Base-by-base conservation (phyloP, 2,797 vertebrate species). In the Lates japonicus region DNA sequence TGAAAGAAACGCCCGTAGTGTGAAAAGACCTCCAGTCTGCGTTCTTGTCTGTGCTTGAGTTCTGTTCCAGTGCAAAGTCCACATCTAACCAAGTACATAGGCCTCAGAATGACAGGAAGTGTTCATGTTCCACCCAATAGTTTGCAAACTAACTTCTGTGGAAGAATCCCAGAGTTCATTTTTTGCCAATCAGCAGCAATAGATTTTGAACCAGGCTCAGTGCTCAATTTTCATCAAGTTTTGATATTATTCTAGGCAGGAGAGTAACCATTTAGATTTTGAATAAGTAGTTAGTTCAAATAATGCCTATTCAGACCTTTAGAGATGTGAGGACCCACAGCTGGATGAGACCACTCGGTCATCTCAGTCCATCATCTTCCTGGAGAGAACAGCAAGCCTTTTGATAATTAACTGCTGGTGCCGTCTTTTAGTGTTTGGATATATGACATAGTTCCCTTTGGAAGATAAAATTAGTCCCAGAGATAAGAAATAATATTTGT, bases 401-500 rank as follows among this genome's bases (percentile, higher is more conserved):
- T 41, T 55, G 16, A 3, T 63, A 64, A 76, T 41, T 46, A 71
- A 58, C 65, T 44, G 17, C 60, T 39, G 33, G 65, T 20, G 19
- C 49, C 49, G 22, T 61, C 35, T 9, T 68, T 20, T 46, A 29
- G 22, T 8, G 4, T 42, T 67, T 51, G 51, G 14, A 14, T 35
- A 49, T 33, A 14, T 42, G n/a, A 61, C 41, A 46, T 13, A 46
- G 12, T 37, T 20, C 5, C 29, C 31, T 33, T 63, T 37, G 22
- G 37, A 70, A 59, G 54, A 7, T 19, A 31, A 3, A 52, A 22
- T 44, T 77, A 19, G n/a, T 51, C 46, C 46, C 10, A 35, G 7
- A 60, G 25, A 48, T 73, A n/a, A 41, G 0, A 48, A 9, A 39
- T 39, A 0, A 19, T 46, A 46, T 60, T 55, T 66, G 31, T 14